phyloP scores from a whole-genome alignment of 2,113 vertebrate species.

The Gopherus evgoodei region DNA sequence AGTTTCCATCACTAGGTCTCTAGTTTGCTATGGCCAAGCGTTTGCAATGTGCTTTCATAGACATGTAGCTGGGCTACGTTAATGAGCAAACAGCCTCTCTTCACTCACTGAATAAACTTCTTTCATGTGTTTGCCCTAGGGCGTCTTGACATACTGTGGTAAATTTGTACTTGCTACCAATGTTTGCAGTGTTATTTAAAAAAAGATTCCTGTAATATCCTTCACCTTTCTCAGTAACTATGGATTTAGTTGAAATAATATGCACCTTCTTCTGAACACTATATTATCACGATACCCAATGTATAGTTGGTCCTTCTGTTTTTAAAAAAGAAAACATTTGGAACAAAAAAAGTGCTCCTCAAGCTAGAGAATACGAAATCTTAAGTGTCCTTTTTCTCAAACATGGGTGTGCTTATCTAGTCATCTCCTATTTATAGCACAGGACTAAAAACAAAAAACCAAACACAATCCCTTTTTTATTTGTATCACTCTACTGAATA shows the following conservation, averaged over 20 bases:
- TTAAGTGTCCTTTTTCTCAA: slow-evolving; percentile 10
- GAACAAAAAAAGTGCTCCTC: neutral
- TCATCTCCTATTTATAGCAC: neutral
- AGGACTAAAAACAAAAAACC: neutral
- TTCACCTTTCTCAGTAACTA: slow-evolving; percentile 15
- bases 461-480: neutral
- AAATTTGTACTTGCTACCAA: slow-evolving; percentile 19
- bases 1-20: neutral
- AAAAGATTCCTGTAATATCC: slow-evolving; percentile 12
- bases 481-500: neutral
- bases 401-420: neutral
- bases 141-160: slow-evolving; percentile 32
- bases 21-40: neutral
- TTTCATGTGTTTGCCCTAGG: neutral
- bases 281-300: accelerated
- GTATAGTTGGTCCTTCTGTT: neutral
- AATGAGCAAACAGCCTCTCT: neutral
- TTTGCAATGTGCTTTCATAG: neutral
- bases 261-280: neutral
- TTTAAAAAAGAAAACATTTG: slow-evolving; percentile 6
- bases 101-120: neutral
- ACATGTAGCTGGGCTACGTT: neutral
- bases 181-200: slow-evolving; percentile 52
- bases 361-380: neutral
- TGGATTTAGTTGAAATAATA: neutral